Conservation (phyloP, 2,888 invertebrate genomes). For the Hyposoter dolosus region DNA sequence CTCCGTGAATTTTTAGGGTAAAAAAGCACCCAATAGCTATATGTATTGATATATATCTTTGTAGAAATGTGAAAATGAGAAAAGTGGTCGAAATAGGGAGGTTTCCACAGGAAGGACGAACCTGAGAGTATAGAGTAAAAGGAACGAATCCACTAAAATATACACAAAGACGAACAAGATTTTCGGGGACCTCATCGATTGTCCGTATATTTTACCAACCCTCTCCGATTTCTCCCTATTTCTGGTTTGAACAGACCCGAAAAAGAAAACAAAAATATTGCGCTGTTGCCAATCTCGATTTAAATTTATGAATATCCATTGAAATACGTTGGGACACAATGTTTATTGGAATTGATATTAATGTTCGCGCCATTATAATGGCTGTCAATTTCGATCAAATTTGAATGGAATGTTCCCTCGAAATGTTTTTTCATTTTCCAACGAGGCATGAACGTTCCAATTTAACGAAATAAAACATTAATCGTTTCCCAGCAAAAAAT, state of each 20-base stretch:
- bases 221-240: conserved; percentile 11
- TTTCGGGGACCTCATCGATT: conserved; percentile 1
- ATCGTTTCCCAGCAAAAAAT: neutral
- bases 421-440: neutral
- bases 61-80: conserved; percentile 35
- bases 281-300: neutral
- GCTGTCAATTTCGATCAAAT: neutral
- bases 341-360: neutral
- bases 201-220: conserved; percentile 12
- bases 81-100: conserved; percentile 29
- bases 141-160: neutral
- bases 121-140: neutral
- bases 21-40: conserved; percentile 14
- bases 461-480: neutral
- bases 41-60: neutral
- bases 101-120: conserved; percentile 33
- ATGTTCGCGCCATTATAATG: neutral
- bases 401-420: neutral
- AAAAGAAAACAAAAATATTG: neutral
- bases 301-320: neutral
- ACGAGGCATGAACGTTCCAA: neutral
- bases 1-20: conserved; percentile 54
- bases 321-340: neutral
- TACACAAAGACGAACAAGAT: neutral
- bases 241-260: neutral